Conservation (phyloP, 2,797 vertebrate genomes). For the Miichthys miiuy region DNA sequence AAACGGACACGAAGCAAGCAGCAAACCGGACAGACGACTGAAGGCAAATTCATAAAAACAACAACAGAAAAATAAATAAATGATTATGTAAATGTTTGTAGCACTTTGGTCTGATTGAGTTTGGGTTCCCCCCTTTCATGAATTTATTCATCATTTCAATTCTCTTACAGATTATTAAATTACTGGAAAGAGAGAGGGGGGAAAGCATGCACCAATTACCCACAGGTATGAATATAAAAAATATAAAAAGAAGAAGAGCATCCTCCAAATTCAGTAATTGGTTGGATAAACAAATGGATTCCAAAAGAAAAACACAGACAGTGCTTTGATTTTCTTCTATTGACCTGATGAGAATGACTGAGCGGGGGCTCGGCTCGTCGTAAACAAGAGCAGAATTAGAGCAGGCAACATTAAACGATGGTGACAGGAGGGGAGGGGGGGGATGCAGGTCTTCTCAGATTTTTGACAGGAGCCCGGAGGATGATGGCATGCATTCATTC, state of each 20-base stretch:
- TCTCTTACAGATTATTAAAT: constrained; percentile 64
- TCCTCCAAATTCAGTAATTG: constrained; percentile 65
- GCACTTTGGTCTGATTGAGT: constrained; percentile 51
- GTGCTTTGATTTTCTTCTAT: constrained; percentile 70
- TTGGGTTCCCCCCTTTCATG: constrained; percentile 53
- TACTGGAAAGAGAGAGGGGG: constrained; percentile 42
- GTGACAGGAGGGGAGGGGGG: constrained; percentile 34
- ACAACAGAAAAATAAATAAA: constrained; percentile 40
- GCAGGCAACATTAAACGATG: constrained; percentile 70
- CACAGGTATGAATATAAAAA: constrained; percentile 60
- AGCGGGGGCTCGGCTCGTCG: constrained; percentile 36
- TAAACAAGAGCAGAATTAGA: constrained; percentile 58
- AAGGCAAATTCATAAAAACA: constrained; percentile 34
- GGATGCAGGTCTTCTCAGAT: constrained; percentile 48
- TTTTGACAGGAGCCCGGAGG: constrained; percentile 41
- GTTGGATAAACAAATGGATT: constrained; percentile 69
- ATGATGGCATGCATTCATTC: constrained; percentile 72
- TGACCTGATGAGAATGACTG: constrained; percentile 71
- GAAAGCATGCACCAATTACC: constrained; percentile 75
- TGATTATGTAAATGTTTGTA: constrained; percentile 58
- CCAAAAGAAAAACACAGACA: constrained; percentile 64
- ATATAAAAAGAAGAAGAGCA: constrained; percentile 27
- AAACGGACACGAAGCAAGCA: constrained; percentile 41
- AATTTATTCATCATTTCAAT: constrained; percentile 63
- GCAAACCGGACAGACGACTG: constrained; percentile 43